Conservation (phyloP, 1,140 invertebrate genomes). For the Ceratoteleas bidentatus region DNA sequence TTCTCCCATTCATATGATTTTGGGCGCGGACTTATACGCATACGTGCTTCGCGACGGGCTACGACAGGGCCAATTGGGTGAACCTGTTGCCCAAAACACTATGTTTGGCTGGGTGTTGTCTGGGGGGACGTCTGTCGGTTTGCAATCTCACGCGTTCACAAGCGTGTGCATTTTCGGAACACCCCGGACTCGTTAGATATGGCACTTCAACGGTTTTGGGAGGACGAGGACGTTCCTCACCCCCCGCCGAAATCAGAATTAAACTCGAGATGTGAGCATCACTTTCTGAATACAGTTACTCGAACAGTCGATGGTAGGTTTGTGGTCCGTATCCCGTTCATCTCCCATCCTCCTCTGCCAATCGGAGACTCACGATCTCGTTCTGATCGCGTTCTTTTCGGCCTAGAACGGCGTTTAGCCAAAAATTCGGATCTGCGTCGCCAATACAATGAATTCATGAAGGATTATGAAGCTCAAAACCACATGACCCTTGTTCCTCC, state of each 20-base stretch:
- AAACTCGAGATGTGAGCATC: not conserved
- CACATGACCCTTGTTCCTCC: constrained; percentile 3
- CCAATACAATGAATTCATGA: not conserved
- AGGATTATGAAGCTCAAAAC: not conserved
- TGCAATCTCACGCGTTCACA: not conserved
- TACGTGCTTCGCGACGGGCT: not conserved
- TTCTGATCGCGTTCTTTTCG: not conserved
- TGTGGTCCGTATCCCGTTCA: not conserved
- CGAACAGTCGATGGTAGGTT: not conserved
- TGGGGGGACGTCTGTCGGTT: not conserved
- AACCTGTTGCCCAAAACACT: constrained; percentile 11
- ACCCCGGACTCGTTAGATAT: not conserved
- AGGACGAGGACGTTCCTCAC: constrained; percentile 5
- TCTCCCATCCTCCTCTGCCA: not conserved
- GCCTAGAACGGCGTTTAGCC: not conserved
- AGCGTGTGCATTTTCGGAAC: not conserved
- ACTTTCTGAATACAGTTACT: not conserved
- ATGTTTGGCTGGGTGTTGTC: constrained; percentile 22
- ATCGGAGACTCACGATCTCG: not conserved
- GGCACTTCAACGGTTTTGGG: constrained; percentile 16
- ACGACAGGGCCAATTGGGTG: not conserved
- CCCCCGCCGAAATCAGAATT: not conserved
- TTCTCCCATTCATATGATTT: constrained; percentile 7
- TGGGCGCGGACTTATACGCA: constrained; percentile 9
- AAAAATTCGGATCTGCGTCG: not conserved